A percentile compares a stretch with the other conserved stretches of the same genome.
phyloP scores from a whole-genome alignment of 2,113 vertebrate species.

The Calidris pugnax region DNA sequence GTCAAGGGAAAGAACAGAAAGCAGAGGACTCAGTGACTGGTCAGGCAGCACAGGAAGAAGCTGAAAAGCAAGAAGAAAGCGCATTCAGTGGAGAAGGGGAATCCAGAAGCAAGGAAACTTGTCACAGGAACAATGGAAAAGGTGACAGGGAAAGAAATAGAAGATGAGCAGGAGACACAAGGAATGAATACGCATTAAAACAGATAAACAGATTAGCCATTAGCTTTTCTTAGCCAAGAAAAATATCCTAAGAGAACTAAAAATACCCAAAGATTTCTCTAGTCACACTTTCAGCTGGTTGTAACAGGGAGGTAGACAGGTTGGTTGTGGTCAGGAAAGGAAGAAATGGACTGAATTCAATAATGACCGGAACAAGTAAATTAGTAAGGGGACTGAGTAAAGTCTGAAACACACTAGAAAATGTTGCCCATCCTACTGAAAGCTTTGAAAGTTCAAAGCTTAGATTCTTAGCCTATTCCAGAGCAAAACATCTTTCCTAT shows the following conservation, averaged over 20 bases:
- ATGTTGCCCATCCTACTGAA: neutral
- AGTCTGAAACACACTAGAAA: neutral
- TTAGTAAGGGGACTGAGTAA: neutral
- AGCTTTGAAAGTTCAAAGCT: neutral
- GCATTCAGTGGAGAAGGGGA: neutral
- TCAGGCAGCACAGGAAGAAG: neutral
- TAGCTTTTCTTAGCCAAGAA: neutral
- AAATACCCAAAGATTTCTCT: slow-evolving; percentile 14
- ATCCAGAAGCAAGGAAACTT: neutral
- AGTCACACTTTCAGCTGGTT: neutral
- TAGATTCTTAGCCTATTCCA: no score
- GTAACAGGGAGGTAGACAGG: neutral
- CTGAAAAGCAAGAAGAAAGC: neutral
- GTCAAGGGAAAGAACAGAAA: neutral
- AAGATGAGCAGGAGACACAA: neutral
- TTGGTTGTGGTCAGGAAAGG: neutral
- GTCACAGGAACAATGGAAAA: neutral
- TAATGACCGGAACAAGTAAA: neutral
- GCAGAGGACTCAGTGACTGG: neutral
- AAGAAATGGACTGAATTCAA: neutral
- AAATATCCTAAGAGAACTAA: slow-evolving; percentile 19
- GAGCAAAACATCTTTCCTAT: neutral
- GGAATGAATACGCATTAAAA: slow-evolving; percentile 15
- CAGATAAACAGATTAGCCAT: slow-evolving; percentile 15
- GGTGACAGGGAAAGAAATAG: neutral